phyloP scores from a whole-genome alignment of 2,797 vertebrate species.

The Danio jaintianensis region DNA sequence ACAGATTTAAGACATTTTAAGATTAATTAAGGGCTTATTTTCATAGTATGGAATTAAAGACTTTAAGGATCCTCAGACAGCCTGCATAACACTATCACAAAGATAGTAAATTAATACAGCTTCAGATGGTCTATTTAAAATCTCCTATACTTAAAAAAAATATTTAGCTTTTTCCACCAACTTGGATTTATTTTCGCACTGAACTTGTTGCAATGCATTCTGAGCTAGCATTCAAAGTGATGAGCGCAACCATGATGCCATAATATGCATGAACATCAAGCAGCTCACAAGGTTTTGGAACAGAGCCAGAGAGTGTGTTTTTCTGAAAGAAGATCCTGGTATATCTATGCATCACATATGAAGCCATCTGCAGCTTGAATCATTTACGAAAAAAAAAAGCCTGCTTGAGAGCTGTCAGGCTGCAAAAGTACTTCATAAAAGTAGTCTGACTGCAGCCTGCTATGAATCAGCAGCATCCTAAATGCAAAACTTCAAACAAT shows the following conservation, averaged over 20 bases:
- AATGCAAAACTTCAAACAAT: constrained; percentile 23
- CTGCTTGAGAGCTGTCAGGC: constrained; percentile 27
- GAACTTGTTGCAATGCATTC: neutral
- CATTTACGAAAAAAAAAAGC: neutral
- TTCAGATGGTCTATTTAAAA: no score
- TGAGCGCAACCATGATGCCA: neutral
- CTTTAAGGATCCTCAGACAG: no score
- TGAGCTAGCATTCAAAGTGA: neutral
- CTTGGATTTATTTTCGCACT: neutral
- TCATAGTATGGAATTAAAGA: no score
- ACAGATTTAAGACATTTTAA: no score
- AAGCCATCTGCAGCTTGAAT: neutral
- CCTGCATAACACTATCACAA: no score
- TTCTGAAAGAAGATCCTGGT: constrained; percentile 2
- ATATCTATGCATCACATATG: neutral
- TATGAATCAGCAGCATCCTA: neutral
- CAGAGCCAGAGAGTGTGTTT: constrained; percentile 17
- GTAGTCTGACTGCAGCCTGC: neutral
- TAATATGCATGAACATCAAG: neutral
- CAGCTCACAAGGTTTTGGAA: neutral
- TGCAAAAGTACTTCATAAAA: neutral
- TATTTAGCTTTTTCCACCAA: neutral
- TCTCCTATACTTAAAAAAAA: no score
- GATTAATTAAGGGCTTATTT: no score
- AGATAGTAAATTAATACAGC: no score